A percentile compares a stretch with the other conserved stretches of the same genome.
These are phyloP conservation scores for Nemapogon koenigi DNA, from an alignment of 2,888 invertebrate genomes.

Conservation along the genomic window DNA sequence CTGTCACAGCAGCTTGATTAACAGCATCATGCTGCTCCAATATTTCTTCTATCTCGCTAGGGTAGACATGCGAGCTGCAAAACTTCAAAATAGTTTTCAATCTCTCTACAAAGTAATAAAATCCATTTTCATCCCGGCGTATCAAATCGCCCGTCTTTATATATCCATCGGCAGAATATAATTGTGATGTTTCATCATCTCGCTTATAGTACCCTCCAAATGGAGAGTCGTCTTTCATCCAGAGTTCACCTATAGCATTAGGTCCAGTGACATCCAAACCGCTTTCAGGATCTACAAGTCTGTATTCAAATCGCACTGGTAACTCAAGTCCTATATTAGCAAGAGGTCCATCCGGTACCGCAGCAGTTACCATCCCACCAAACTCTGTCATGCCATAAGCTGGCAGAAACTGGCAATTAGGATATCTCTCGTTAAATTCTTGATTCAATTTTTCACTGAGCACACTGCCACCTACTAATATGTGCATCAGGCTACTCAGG, in stretches of 20 bases:
- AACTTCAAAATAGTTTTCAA: conserved; percentile 3
- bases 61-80: conserved; percentile 3
- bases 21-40: not conserved
- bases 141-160: conserved; percentile 3
- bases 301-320: not conserved
- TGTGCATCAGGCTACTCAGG: not conserved
- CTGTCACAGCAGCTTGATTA: not conserved
- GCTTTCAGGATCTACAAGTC: not conserved
- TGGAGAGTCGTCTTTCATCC: not conserved
- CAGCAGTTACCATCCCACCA: not conserved
- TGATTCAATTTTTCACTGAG: not conserved
- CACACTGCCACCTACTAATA: not conserved
- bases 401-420: not conserved
- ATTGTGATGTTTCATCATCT: not conserved
- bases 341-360: not conserved
- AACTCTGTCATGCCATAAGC: conserved; percentile 7
- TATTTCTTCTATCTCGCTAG: not conserved
- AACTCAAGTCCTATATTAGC: not conserved
- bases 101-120: conserved; percentile 6
- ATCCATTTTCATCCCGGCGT: not conserved
- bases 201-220: conserved; percentile 3
- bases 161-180: not conserved
- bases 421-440: not conserved
- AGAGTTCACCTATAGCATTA: not conserved
- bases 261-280: not conserved